Evolutionary conservation across 1,140 invertebrate species (phyloP), one percentile per base, ranked within the genome.

Genomic region (Caenorhabditis inopinata): DNA sequence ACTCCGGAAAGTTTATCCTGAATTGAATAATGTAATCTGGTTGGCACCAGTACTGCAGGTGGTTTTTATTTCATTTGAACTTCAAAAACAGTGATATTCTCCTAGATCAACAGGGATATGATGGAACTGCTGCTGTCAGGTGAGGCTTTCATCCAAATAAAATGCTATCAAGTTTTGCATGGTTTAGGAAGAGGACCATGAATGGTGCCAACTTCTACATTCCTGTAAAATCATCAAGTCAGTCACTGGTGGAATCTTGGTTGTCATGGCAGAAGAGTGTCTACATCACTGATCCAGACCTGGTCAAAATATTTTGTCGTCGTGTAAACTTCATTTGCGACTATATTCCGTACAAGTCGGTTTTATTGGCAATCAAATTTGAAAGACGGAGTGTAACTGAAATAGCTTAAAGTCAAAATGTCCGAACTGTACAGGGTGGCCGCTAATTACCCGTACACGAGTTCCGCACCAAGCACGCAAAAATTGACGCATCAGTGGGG

Each of bases 131-230:
- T 16, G 11, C 48, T 6, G 21, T 42, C 14, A 5, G 38, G 38
- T 42, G n/a, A n/a, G n/a, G n/a, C n/a, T n/a, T n/a, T n/a, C n/a
- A n/a, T n/a, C n/a, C n/a, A n/a, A 42, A 42, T n/a, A 18, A 32
- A 73, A 77, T 23, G 9, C 49, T n/a, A n/a, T n/a, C n/a, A n/a
- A 58, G n/a, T 77, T 51, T n/a, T n/a, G n/a, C n/a, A n/a, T n/a
- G n/a, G n/a, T n/a, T n/a, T 58, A 73, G 83, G 38, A 82, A 83
- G 53, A 14, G 73, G 12, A 80, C 74, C 35, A 84, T 84, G 83
- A 84, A 84, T 35, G 83, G 83, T 5, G 83, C 83, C 9, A 84
- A 84, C 23, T 84, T 84, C 68, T 79, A 84, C 35, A 49, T 84
- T 25, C 78, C 78, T 1, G 29, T 35, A 1, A 46, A 46, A 23